phyloP scores from a whole-genome alignment of 2,113 vertebrate species.

The Aptenodytes patagonicus region DNA sequence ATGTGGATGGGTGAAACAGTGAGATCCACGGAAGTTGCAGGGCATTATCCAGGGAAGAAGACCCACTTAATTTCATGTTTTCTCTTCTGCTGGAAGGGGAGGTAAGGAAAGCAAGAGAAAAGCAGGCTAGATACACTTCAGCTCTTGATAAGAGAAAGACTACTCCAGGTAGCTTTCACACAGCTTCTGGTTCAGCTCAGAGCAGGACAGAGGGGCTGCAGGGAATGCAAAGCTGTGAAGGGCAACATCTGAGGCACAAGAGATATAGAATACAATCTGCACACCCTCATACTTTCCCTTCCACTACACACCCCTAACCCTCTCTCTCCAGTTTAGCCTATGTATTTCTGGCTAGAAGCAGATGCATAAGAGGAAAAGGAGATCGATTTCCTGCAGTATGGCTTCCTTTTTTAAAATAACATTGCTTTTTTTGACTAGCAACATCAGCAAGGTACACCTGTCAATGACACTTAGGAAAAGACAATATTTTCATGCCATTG shows the following conservation, averaged over 20 bases:
- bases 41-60: not conserved
- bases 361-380: not conserved
- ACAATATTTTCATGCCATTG: not conserved
- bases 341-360: not conserved
- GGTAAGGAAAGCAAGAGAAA: not conserved
- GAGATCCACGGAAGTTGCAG: not conserved
- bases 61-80: not conserved
- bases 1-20: not conserved
- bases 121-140: not conserved
- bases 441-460: not conserved
- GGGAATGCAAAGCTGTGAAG: not conserved
- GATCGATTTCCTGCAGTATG: not conserved
- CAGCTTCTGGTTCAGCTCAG: not conserved
- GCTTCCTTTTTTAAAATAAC: not conserved
- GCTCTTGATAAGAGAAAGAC: not conserved
- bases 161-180: not conserved
- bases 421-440: not conserved
- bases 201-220: not conserved
- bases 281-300: not conserved
- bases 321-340: not conserved
- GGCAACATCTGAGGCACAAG: not conserved
- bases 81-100: not conserved
- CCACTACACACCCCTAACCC: not conserved
- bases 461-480: not conserved
- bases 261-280: not conserved